A percentile compares a stretch with the other conserved stretches of the same genome.
phyloP scores from a whole-genome alignment of 2,113 vertebrate species.

The Rhea pennata region DNA sequence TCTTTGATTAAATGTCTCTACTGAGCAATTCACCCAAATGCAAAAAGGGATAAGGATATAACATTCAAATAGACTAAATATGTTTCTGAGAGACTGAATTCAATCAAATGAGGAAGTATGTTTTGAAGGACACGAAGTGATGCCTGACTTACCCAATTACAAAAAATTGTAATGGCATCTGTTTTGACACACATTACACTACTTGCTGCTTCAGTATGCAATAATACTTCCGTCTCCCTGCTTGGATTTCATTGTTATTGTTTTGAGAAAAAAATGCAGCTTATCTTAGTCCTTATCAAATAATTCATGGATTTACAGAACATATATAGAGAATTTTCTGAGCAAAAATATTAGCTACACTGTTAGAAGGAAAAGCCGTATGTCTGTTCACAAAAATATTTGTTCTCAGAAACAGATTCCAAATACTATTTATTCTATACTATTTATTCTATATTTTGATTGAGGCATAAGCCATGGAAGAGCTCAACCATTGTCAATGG shows the following conservation, averaged over 20 bases:
- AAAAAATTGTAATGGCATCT: neutral
- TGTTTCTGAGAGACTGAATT: conserved; percentile 25
- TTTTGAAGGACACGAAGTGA: neutral
- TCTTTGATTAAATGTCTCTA: neutral
- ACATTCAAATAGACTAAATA: neutral
- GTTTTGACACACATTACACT: neutral
- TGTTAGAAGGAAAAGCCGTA: neutral
- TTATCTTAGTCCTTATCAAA: neutral
- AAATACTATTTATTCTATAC: neutral
- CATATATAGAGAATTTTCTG: neutral
- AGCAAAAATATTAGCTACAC: neutral
- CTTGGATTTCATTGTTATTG: neutral
- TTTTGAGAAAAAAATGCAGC: neutral
- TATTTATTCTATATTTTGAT: neutral
- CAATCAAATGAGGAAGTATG: neutral
- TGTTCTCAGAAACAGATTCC: neutral
- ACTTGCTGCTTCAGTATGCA: neutral
- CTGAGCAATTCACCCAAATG: neutral
- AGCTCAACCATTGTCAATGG: neutral
- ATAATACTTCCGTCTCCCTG: neutral
- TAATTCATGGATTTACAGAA: neutral
- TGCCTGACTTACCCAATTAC: neutral
- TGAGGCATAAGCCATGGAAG: neutral
- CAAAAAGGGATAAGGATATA: neutral
- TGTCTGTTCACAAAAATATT: neutral